Conservation (phyloP, 2,113 vertebrate genomes). For the Mungos mungo region DNA sequence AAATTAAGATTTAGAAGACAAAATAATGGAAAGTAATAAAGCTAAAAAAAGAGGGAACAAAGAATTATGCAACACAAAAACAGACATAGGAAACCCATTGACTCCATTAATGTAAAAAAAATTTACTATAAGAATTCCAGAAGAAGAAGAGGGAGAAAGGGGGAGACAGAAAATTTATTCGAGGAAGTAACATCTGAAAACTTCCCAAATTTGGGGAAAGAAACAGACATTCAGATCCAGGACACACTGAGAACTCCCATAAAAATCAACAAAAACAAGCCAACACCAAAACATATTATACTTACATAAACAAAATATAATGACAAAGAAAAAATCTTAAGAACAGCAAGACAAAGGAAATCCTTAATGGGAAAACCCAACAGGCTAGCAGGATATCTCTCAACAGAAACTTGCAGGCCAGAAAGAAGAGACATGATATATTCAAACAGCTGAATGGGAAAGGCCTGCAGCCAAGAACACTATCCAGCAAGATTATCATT, state of each 20-base stretch:
- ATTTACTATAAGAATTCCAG: not conserved
- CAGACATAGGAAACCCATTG: not conserved
- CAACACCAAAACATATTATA: not conserved
- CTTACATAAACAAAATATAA: not conserved
- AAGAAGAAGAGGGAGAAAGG: not conserved
- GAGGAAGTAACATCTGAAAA: not conserved
- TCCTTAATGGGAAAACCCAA: not conserved
- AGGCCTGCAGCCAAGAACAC: not conserved
- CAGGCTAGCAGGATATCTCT: not conserved
- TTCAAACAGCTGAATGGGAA: not conserved
- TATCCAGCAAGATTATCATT: not conserved
- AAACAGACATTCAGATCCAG: not conserved
- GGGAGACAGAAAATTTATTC: not conserved
- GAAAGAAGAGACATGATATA: not conserved
- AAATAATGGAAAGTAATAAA: not conserved
- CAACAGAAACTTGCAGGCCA: not conserved
- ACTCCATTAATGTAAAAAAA: not conserved
- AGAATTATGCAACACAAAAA: not conserved
- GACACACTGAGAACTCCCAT: not conserved
- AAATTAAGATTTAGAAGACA: not conserved
- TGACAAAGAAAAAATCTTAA: not conserved
- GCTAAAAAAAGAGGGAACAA: not conserved
- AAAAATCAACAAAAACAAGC: not conserved
- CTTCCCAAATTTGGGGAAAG: not conserved
- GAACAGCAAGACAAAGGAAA: not conserved